Evolutionary conservation across 2,797 vertebrate genomes (phyloP).

Genomic region (Atherinosoma microstoma): DNA sequence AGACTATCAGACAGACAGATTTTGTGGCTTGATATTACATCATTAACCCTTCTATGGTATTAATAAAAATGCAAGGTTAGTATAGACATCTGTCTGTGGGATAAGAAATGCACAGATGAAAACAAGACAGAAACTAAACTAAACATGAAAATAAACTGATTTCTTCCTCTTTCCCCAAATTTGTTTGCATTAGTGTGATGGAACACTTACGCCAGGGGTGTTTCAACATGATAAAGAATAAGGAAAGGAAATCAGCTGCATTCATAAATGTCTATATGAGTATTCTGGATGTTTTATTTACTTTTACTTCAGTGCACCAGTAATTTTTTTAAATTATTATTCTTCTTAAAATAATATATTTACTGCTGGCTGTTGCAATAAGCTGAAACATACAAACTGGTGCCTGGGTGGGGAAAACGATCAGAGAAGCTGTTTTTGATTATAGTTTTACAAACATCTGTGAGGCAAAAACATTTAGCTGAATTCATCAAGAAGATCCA

Average conservation of each 20-base stretch:
- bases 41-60: background rate
- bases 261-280: background rate
- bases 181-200: background rate
- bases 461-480: constrained; percentile 18
- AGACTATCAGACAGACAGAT: constrained; percentile 26
- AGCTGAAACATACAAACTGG: background rate
- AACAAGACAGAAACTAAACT: background rate
- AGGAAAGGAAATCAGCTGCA: background rate
- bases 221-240: too few species aligned
- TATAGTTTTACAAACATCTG: background rate
- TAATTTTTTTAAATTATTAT: background rate
- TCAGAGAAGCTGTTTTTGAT: constrained; percentile 1
- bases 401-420: background rate
- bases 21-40: constrained; percentile 17
- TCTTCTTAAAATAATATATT: background rate
- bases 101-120: background rate
- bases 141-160: background rate
- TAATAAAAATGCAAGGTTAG: constrained; percentile 6
- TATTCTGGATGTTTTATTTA: background rate
- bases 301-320: background rate
- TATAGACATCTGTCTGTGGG: background rate
- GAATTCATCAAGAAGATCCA: constrained; percentile 14
- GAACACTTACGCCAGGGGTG: too few species aligned
- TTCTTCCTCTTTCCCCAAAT: background rate
- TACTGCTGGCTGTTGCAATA: too few species aligned